Percentiles rank a stretch among this genome's conserved stretches.
These are phyloP conservation scores for Heliconius aoede DNA, from an alignment of 2,888 invertebrate species.

Conservation along the genomic window DNA sequence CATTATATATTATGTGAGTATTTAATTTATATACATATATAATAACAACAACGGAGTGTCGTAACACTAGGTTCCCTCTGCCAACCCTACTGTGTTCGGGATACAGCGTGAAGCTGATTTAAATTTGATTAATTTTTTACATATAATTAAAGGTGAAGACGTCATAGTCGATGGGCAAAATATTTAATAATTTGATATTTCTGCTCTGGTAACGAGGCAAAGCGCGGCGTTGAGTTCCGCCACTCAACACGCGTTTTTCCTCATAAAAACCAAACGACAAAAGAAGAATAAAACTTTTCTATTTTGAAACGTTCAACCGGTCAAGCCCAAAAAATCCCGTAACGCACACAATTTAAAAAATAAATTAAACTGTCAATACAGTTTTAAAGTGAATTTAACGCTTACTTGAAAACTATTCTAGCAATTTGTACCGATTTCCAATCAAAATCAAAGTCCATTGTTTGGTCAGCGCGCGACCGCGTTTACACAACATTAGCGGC, in stretches of 20 bases:
- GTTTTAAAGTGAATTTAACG: background rate
- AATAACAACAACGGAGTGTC: no score
- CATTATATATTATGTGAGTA: background rate
- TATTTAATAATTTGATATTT: no score
- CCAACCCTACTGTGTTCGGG: no score
- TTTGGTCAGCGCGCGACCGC: constrained; percentile 33
- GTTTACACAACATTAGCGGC: constrained; percentile 38
- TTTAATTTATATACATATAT: background rate
- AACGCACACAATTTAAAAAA: constrained; percentile 7
- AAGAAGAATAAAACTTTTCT: background rate
- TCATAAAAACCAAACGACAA: background rate
- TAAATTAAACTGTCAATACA: constrained; percentile 9
- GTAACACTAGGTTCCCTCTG: no score
- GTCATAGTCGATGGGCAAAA: no score
- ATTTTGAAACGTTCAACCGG: background rate
- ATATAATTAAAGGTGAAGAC: no score
- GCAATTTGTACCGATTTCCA: constrained; percentile 32
- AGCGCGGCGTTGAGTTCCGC: no score
- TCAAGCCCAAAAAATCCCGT: background rate
- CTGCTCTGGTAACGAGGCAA: no score
- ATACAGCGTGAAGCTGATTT: no score
- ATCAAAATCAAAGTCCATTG: constrained; percentile 40
- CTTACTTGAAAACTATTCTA: constrained; percentile 25
- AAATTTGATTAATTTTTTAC: no score
- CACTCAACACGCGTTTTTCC: no score